Evolutionary conservation across 2,113 vertebrate species (phyloP).

Genomic region (Ploceus nigricollis): DNA sequence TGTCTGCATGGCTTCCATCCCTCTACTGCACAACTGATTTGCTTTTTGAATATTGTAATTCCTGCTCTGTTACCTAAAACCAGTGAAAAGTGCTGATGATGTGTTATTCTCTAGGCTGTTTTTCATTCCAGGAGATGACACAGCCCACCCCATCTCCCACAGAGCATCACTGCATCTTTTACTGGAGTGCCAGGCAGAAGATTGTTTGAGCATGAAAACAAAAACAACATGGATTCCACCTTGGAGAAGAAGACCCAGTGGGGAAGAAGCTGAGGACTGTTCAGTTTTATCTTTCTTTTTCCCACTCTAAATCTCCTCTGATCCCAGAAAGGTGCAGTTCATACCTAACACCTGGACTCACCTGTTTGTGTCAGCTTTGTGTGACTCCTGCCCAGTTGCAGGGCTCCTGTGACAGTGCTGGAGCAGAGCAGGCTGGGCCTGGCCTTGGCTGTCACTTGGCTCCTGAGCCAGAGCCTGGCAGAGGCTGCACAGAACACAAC

Average conservation of each 20-base stretch:
- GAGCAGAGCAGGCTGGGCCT: background rate
- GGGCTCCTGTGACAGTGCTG: background rate
- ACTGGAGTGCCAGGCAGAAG: background rate
- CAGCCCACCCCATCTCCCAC: rapidly evolving
- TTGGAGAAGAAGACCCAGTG: background rate
- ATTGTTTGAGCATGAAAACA: background rate
- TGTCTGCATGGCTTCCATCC: background rate
- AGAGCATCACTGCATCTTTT: background rate
- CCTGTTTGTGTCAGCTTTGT: rapidly evolving
- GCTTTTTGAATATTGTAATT: background rate
- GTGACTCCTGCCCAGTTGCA: background rate
- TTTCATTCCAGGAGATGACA: background rate
- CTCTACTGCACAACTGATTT: background rate
- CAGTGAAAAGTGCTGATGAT: background rate
- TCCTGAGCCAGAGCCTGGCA: background rate
- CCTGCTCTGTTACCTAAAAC: background rate
- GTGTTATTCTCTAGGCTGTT: background rate
- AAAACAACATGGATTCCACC: background rate
- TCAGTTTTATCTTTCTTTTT: background rate
- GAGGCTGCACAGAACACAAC: background rate
- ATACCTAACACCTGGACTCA: background rate
- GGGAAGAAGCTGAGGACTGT: background rate
- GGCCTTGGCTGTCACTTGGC: background rate
- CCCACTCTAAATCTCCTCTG: background rate
- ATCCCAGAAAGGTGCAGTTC: background rate